Percentiles rank a stretch among this genome's conserved stretches.
Conservation (phyloP, 2,113 vertebrate species). For the Chloropsis hardwickii region DNA sequence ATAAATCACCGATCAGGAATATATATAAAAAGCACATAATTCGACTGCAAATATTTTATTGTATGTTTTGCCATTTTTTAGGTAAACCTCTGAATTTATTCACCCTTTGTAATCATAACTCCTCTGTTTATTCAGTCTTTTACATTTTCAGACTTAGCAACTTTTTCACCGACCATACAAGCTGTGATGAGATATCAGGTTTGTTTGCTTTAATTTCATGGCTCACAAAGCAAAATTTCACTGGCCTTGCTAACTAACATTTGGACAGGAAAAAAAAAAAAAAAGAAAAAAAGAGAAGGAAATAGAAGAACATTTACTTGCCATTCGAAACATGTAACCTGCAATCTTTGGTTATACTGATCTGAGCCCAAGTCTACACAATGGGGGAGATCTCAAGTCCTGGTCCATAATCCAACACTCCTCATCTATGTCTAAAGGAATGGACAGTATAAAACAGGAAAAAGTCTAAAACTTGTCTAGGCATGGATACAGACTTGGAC, state of each 20-base stretch:
- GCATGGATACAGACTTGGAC: not conserved
- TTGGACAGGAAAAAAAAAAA: rapidly evolving
- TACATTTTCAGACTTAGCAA: not conserved
- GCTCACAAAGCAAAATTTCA: not conserved
- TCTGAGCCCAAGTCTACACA: not conserved
- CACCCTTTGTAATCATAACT: not conserved
- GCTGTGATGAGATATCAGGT: not conserved
- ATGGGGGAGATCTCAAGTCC: not conserved
- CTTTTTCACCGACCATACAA: not conserved
- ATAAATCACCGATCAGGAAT: not conserved
- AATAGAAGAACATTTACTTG: not conserved
- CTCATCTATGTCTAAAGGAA: not conserved
- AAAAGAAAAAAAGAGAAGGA: rapidly evolving
- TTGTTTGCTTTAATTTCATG: not conserved
- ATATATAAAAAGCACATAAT: not conserved
- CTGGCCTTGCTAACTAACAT: not conserved
- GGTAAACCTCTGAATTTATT: not conserved
- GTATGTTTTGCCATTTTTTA: not conserved
- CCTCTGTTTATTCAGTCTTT: not conserved
- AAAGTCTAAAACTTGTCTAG: not conserved
- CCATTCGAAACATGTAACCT: not conserved
- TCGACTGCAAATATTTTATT: not conserved
- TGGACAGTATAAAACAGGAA: not conserved
- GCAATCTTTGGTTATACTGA: not conserved
- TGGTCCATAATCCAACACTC: not conserved